Conservation (phyloP, 2,888 invertebrate species). For the Cremastinae sp. region DNA sequence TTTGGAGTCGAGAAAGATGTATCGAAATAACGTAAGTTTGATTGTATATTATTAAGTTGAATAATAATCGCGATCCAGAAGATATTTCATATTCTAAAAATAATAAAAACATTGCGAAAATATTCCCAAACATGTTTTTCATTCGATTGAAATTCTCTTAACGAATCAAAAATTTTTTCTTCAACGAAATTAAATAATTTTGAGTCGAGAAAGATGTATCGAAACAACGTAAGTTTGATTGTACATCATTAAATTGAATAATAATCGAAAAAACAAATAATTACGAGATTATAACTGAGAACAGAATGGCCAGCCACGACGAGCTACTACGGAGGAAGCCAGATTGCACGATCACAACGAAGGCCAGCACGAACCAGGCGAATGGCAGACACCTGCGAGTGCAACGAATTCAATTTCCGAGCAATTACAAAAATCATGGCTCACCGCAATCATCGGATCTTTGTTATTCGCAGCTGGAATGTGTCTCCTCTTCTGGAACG, state of each 20-base stretch:
- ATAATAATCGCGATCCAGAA: too few relatives aligned
- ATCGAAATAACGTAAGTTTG: slow-evolving; percentile 70
- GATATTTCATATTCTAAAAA: too few relatives aligned
- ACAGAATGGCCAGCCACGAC: slow-evolving; percentile 52
- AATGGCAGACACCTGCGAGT: slow-evolving; percentile 61
- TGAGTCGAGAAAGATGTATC: slow-evolving; percentile 65
- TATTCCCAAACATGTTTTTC: too few relatives aligned
- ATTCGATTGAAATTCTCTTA: too few relatives aligned
- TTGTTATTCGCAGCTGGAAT: slow-evolving; percentile 85
- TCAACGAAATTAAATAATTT: neutral
- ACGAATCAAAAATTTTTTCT: neutral
- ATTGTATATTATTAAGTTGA: neutral
- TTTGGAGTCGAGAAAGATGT: slow-evolving; percentile 60
- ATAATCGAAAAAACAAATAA: neutral
- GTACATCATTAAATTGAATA: neutral
- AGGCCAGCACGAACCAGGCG: slow-evolving; percentile 60
- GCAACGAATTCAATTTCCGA: slow-evolving; percentile 75
- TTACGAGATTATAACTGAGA: too few relatives aligned
- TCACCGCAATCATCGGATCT: slow-evolving; percentile 86
- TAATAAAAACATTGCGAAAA: too few relatives aligned
- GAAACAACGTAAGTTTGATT: slow-evolving; percentile 68
- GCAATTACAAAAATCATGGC: slow-evolving; percentile 87
- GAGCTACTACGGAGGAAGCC: slow-evolving; percentile 66
- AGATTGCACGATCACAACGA: slow-evolving; percentile 62
- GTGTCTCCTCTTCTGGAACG: slow-evolving; percentile 91